Evolutionary conservation across 1,140 invertebrate species (phyloP).

Genomic region (Leptinotarsa texana): DNA sequence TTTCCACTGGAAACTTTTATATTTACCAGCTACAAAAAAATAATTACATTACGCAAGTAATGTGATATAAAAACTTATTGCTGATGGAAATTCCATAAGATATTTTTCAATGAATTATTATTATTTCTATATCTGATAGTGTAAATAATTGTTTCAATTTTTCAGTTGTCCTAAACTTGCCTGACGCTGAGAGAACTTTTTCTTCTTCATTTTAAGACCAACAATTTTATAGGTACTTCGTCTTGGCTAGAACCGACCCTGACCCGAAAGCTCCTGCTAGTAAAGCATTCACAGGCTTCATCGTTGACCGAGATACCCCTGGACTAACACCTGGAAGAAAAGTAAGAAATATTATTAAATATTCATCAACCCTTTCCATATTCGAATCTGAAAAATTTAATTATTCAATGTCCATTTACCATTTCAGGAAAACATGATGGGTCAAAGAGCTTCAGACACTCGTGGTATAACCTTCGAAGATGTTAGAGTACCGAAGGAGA

Average conservation of each 20-base stretch:
- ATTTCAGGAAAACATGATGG: conserved; percentile 89
- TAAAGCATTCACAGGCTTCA: conserved; percentile 92
- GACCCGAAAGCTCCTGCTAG: conserved; percentile 89
- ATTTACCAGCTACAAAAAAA: too few species aligned
- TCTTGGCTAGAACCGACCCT: conserved; percentile 89
- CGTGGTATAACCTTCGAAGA: conserved; percentile 97
- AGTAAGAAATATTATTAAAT: conserved; percentile 55
- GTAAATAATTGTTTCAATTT: too few species aligned
- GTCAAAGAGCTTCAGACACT: conserved; percentile 94
- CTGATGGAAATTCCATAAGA: too few species aligned
- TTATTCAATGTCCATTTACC: neutral
- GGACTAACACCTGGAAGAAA: conserved; percentile 90
- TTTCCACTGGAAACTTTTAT: too few species aligned
- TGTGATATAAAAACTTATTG: too few species aligned
- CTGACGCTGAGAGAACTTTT: too few species aligned
- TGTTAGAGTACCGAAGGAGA: conserved; percentile 92
- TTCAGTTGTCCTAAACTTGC: too few species aligned
- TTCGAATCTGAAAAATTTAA: too few species aligned
- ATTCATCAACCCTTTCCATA: neutral
- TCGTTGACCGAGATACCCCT: conserved; percentile 88
- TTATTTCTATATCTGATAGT: too few species aligned
- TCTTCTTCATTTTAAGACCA: too few species aligned
- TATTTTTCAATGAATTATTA: too few species aligned
- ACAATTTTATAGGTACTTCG: conserved; percentile 77
- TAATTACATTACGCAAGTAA: too few species aligned